Evolutionary conservation across 2,797 vertebrate species (phyloP).

Genomic region (Phyllotis vaccarum): DNA sequence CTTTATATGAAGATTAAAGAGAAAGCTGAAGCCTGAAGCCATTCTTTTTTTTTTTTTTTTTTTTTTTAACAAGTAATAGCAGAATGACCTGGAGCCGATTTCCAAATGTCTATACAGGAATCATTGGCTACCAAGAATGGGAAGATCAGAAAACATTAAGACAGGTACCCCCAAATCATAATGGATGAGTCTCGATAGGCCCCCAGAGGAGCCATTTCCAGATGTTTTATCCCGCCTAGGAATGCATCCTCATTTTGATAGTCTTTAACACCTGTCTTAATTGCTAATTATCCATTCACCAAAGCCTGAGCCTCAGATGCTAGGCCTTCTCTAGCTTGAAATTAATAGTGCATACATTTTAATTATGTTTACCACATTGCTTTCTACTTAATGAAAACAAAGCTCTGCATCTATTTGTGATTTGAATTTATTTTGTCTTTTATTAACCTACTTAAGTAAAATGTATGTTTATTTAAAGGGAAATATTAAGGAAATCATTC

Average conservation of each 20-base stretch:
- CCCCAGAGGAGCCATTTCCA: not conserved
- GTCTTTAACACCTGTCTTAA: not conserved
- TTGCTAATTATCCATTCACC: not conserved
- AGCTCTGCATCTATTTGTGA: slow-evolving; percentile 20
- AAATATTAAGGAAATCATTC: slow-evolving; percentile 50
- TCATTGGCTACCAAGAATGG: not conserved
- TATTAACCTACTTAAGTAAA: slow-evolving; percentile 30
- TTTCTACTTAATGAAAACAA: slow-evolving; percentile 38
- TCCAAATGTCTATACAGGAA: not conserved
- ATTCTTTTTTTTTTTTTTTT: slow-evolving; percentile 8
- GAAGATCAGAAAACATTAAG: not conserved
- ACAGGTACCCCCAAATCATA: not conserved
- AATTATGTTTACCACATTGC: slow-evolving; percentile 5
- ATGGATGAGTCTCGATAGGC: not conserved
- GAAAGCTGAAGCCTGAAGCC: not conserved
- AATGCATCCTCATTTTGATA: not conserved
- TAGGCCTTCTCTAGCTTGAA: not conserved
- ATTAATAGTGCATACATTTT: not conserved
- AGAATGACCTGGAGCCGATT: not conserved
- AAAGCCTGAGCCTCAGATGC: not conserved
- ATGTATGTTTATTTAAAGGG: slow-evolving; percentile 24
- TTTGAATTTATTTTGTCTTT: slow-evolving; percentile 13
- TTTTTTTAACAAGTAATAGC: not conserved
- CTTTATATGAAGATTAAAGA: not conserved
- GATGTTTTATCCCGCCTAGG: not conserved